These are phyloP conservation scores for Caradrina clavipalpis DNA, from an alignment of 2,888 invertebrate genomes.

Conservation along the genomic window DNA sequence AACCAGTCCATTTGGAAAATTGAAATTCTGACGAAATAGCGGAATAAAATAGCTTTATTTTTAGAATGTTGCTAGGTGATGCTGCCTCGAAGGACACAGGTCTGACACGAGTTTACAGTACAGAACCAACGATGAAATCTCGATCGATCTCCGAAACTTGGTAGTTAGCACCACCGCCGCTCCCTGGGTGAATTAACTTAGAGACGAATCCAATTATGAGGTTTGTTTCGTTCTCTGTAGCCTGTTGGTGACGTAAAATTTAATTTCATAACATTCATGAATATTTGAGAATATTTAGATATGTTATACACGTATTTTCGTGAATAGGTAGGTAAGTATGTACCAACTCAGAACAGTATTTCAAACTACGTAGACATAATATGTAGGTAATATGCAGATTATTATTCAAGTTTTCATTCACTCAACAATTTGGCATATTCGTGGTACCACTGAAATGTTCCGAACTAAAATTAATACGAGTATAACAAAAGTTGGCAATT, in stretches of 20 bases:
- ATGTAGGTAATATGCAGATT: conserved; percentile 9
- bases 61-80: conserved; percentile 9
- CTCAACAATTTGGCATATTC: conserved; percentile 24
- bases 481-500: conserved; percentile 12
- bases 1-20: conserved; percentile 72
- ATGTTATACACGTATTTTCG: neutral
- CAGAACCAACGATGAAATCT: conserved; percentile 6
- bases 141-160: conserved; percentile 15
- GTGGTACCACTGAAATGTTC: conserved; percentile 5
- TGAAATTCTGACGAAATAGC: conserved; percentile 66
- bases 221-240: conserved; percentile 7
- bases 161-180: neutral
- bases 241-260: neutral
- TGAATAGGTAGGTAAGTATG: neutral
- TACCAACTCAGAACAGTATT: neutral
- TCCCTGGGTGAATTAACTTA: neutral
- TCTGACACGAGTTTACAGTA: neutral
- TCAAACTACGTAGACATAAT: neutral
- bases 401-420: conserved; percentile 17
- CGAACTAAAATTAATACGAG: conserved; percentile 9
- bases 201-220: conserved; percentile 7
- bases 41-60: conserved; percentile 1
- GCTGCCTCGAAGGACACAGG: conserved; percentile 3
- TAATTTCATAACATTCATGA: conserved; percentile 16
- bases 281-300: conserved; percentile 2